Percentiles rank a stretch among this genome's conserved stretches.
Conservation (phyloP, 2,888 invertebrate species). For the Epinotia brunnichana region DNA sequence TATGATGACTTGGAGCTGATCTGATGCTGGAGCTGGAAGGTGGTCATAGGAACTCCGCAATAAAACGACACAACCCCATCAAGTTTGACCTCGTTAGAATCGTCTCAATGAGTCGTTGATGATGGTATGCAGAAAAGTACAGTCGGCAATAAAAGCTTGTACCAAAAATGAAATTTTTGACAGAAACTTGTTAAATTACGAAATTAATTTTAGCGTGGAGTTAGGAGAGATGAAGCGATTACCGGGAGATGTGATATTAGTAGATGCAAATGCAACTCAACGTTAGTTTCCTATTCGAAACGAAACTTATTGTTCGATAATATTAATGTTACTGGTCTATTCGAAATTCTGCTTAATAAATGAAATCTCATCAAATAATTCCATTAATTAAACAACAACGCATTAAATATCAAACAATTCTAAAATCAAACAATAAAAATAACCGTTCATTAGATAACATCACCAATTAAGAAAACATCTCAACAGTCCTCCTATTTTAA, state of each 20-base stretch:
- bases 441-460: constrained; percentile 37
- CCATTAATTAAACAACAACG: constrained; percentile 29
- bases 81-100: no score
- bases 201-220: constrained; percentile 1
- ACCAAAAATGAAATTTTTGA: no score
- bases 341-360: background rate
- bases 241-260: constrained; percentile 19
- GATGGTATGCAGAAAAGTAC: no score
- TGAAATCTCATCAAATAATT: constrained; percentile 13
- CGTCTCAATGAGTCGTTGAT: no score
- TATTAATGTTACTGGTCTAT: background rate
- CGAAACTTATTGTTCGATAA: background rate
- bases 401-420: constrained; percentile 17
- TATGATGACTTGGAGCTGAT: no score
- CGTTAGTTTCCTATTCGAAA: background rate
- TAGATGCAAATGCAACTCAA: constrained; percentile 12
- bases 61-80: no score
- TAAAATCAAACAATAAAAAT: constrained; percentile 37
- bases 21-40: no score
- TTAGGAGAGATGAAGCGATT: background rate
- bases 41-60: no score
- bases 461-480: constrained; percentile 44
- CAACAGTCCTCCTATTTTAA: constrained; percentile 10
- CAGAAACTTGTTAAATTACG: no score
- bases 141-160: no score